These are phyloP conservation scores for Drosophila kikkawai DNA, from an alignment of 1,140 invertebrate species.

Conservation along the genomic window DNA sequence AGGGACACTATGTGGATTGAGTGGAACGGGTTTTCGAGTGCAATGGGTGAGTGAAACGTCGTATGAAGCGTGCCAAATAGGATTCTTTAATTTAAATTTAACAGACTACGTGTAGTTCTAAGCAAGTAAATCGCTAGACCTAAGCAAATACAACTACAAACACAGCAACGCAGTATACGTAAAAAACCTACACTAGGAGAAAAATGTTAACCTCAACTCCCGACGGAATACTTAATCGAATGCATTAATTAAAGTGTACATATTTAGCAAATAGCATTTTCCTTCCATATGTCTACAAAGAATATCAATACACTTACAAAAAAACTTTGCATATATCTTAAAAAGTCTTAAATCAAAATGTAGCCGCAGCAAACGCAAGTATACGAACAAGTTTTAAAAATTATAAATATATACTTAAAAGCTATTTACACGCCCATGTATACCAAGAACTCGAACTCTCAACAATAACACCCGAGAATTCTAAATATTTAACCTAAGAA, in stretches of 20 bases:
- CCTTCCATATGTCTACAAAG: slow-evolving; percentile 60
- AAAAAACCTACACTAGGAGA: slow-evolving; percentile 44
- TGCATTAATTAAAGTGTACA: slow-evolving; percentile 54
- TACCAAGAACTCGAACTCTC: slow-evolving; percentile 54
- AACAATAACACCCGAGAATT: slow-evolving; percentile 45
- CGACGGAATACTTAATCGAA: slow-evolving; percentile 21
- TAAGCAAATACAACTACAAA: slow-evolving; percentile 64
- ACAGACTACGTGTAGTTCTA: slow-evolving; percentile 18
- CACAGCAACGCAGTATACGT: slow-evolving; percentile 80
- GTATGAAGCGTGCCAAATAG: slow-evolving; percentile 65
- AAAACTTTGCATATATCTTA: slow-evolving; percentile 19
- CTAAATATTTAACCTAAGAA: slow-evolving; percentile 67
- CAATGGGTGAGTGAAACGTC: slow-evolving; percentile 10
- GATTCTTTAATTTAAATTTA: slow-evolving; percentile 17
- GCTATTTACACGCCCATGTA: slow-evolving; percentile 39
- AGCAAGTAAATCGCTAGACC: slow-evolving; percentile 48
- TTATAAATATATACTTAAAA: slow-evolving; percentile 33
- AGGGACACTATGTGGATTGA: slow-evolving; percentile 24
- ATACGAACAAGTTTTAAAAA: slow-evolving; percentile 60
- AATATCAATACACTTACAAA: slow-evolving; percentile 32
- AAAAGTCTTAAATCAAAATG: slow-evolving; percentile 68
- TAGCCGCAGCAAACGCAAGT: slow-evolving; percentile 75
- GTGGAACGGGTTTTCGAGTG: slow-evolving; percentile 57
- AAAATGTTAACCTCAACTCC: slow-evolving; percentile 45
- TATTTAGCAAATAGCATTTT: slow-evolving; percentile 65